These are phyloP conservation scores for Schlechtendalia chinensis DNA, from an alignment of 1,140 invertebrate genomes.

Conservation along the genomic window DNA sequence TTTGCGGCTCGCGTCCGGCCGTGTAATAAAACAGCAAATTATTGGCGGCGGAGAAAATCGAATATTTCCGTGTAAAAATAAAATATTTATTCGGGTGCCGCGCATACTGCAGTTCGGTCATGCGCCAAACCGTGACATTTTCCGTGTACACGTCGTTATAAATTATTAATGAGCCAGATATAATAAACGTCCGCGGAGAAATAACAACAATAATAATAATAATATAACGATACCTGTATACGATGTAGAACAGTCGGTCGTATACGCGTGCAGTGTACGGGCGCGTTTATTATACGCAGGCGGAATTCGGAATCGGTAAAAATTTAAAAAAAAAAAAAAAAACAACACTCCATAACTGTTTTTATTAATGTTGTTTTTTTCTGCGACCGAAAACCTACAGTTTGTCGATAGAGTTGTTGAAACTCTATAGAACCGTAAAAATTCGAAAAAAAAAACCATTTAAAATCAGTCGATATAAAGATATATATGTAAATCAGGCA, in stretches of 20 bases:
- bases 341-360: background rate
- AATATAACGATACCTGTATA: background rate
- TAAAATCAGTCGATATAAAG: too few relatives aligned
- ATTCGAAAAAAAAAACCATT: too few relatives aligned
- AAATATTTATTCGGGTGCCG: background rate
- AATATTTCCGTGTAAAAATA: too few relatives aligned
- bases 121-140: conserved; percentile 32
- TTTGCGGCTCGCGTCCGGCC: too few relatives aligned
- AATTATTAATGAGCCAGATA: conserved; percentile 37
- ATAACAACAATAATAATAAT: background rate
- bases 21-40: too few relatives aligned
- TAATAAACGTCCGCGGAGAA: conserved; percentile 7
- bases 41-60: too few relatives aligned
- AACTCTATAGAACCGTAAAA: too few relatives aligned
- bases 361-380: background rate
- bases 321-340: background rate
- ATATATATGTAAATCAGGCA: too few relatives aligned
- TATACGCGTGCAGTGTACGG: background rate
- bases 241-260: background rate
- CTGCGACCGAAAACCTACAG: too few relatives aligned
- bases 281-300: background rate
- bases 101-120: background rate
- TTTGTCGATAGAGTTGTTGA: too few relatives aligned
- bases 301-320: conserved; percentile 8
- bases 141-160: background rate